Percentiles rank a stretch among this genome's conserved stretches.
These are phyloP conservation scores for Prionace glauca DNA, from an alignment of 2,797 vertebrate genomes.

Conservation along the genomic window DNA sequence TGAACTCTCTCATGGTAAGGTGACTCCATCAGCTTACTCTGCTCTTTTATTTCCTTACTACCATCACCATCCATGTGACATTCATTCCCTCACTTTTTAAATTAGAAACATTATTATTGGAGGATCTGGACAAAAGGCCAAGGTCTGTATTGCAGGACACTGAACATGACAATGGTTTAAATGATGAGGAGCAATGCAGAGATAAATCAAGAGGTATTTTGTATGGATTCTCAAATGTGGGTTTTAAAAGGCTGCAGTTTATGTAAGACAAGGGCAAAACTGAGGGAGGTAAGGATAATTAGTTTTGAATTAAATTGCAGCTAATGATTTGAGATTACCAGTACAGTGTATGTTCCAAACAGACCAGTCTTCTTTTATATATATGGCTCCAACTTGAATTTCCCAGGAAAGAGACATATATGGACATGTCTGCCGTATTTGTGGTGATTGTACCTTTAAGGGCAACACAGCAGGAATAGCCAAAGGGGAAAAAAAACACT, in stretches of 20 bases:
- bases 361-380: not conserved
- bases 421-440: not conserved
- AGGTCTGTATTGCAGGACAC: not conserved
- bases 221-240: not conserved
- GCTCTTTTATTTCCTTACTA: not conserved
- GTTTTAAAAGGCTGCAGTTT: not conserved
- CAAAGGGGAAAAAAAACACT: too few relatives aligned
- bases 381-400: not conserved
- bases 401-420: not conserved
- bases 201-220: not conserved
- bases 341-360: not conserved
- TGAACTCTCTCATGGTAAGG: not conserved
- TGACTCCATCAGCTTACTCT: not conserved
- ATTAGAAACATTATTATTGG: not conserved
- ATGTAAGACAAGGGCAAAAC: not conserved
- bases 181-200: not conserved
- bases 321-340: not conserved
- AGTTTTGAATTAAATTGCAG: not conserved
- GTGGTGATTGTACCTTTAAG: too few relatives aligned
- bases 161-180: not conserved
- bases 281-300: not conserved
- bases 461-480: too few relatives aligned
- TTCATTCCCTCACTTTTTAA: not conserved
- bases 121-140: not conserved
- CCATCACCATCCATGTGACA: not conserved